Base-by-base conservation (phyloP, 1,140 invertebrate genomes). In the Lepidotrigona ventralis region DNA sequence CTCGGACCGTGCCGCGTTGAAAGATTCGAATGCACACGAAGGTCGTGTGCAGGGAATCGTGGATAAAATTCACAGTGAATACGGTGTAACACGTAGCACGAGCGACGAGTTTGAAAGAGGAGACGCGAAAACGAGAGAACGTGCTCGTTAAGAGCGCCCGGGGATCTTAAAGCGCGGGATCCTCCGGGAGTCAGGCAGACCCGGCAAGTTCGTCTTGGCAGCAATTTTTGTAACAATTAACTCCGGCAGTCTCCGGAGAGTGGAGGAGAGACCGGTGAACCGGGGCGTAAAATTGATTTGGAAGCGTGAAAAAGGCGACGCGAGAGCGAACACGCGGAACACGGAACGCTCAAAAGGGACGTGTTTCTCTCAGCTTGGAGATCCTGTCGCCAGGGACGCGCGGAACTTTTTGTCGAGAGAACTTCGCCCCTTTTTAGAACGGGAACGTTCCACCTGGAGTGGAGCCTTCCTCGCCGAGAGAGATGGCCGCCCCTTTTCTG, bases 11-110 rank as follows among this genome's bases (percentile, higher is more conserved):
- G 51, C 23, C 71, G 26, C 54, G 71, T 26, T 8, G 73, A 64
- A 64, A 76, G 73, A 64, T 63, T 63, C 11, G 33, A 63, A 64
- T 46, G 73, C 73, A 46, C 33, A 63, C n/a, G n/a, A 76, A 76
- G 56, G 56, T 46, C 1, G 15, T 9, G 15, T 9, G 15, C 9
- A n/a, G 73, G 73, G 46, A 46, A 75, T 60, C 26, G 58, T 23
- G 73, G 17, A n/a, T 11, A 33, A 76, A 46, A 58, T 46, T 46
- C 39, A 33, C 33, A 33, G 33, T 33, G 33, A 33, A 33, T 33
- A 33, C 33, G 33, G 33, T 33, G 33, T 33, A 33, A 33, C 4
- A 3, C 4, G 4, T 33, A 33, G 33, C 33, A 33, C 33, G 33
- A 3, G 29, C 56, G 14, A n/a, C 39, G 17, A 46, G 39, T 60